Percentiles rank a stretch among this genome's conserved stretches.
Conservation (phyloP, 2,797 vertebrate genomes). For the Rhinatrema bivittatum region DNA sequence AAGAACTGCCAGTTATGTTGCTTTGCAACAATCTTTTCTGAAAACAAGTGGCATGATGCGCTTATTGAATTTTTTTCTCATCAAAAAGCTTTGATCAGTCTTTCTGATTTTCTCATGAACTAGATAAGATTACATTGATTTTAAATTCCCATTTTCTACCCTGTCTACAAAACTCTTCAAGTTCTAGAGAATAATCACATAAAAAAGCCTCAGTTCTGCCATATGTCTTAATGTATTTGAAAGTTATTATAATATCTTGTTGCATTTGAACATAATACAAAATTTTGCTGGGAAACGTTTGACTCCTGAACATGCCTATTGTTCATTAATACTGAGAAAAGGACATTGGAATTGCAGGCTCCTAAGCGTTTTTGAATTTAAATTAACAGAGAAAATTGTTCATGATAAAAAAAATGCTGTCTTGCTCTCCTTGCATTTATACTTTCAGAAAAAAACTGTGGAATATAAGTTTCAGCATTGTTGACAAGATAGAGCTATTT, state of each 20-base stretch:
- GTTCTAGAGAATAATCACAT: slow-evolving; percentile 35
- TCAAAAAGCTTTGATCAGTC: background rate
- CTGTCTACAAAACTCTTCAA: slow-evolving; percentile 18
- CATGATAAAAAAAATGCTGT: slow-evolving; percentile 30
- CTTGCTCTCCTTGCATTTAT: slow-evolving; percentile 28
- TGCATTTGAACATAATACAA: slow-evolving; percentile 37
- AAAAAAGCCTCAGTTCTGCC: slow-evolving; percentile 24
- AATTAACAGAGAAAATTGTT: slow-evolving; percentile 35
- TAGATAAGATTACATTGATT: slow-evolving; percentile 19
- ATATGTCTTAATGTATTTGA: slow-evolving; percentile 33
- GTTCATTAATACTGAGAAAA: slow-evolving; percentile 58
- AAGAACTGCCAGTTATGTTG: background rate
- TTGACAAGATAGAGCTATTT: slow-evolving; percentile 28
- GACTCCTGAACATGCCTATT: slow-evolving; percentile 40
- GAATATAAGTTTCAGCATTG: too few species aligned
- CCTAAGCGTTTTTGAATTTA: slow-evolving; percentile 50
- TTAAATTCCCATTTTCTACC: slow-evolving; percentile 28
- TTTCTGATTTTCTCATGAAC: slow-evolving; percentile 16
- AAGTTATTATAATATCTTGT: slow-evolving; percentile 46
- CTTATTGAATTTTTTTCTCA: slow-evolving; percentile 11
- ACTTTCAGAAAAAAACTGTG: too few species aligned
- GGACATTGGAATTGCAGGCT: slow-evolving; percentile 53
- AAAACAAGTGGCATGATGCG: slow-evolving; percentile 7
- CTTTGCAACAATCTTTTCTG: slow-evolving; percentile 1
- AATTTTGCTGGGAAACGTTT: slow-evolving; percentile 35